These are phyloP conservation scores for Mystacornis crossleyi DNA, from an alignment of 2,113 vertebrate genomes.

Conservation along the genomic window DNA sequence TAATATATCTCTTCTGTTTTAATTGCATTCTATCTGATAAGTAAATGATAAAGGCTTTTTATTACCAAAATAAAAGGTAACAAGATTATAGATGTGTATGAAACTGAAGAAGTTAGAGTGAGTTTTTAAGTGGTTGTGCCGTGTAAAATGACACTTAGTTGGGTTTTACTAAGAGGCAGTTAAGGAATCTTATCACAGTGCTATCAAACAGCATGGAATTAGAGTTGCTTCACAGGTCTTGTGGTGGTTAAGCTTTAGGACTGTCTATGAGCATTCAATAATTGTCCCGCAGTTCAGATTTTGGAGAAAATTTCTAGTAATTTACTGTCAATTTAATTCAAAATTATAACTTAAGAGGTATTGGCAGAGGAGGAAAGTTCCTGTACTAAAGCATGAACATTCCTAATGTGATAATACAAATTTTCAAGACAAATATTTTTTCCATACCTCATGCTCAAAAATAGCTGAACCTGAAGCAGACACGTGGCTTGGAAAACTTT, in stretches of 20 bases:
- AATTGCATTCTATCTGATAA: not conserved
- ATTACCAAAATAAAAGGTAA: not conserved
- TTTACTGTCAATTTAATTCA: not conserved
- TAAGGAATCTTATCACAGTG: not conserved
- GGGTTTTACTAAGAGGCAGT: not conserved
- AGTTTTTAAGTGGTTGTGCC: not conserved
- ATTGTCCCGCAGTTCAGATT: not conserved
- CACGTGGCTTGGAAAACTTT: not conserved
- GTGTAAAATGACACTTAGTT: not conserved
- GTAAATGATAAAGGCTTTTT: not conserved
- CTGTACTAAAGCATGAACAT: not conserved
- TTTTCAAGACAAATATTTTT: not conserved
- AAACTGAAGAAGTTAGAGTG: not conserved
- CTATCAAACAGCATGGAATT: not conserved
- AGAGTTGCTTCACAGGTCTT: not conserved
- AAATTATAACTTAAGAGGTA: not conserved
- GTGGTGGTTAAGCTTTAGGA: not conserved
- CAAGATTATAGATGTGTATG: not conserved
- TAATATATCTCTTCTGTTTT: not conserved
- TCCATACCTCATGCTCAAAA: not conserved
- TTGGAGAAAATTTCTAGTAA: not conserved
- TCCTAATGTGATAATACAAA: not conserved
- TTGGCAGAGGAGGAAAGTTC: not conserved
- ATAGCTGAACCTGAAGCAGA: not conserved
- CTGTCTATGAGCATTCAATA: not conserved